A percentile compares a stretch with the other conserved stretches of the same genome.
These are phyloP conservation scores for Hyla sarda DNA, from an alignment of 2,113 vertebrate species.

Conservation along the genomic window DNA sequence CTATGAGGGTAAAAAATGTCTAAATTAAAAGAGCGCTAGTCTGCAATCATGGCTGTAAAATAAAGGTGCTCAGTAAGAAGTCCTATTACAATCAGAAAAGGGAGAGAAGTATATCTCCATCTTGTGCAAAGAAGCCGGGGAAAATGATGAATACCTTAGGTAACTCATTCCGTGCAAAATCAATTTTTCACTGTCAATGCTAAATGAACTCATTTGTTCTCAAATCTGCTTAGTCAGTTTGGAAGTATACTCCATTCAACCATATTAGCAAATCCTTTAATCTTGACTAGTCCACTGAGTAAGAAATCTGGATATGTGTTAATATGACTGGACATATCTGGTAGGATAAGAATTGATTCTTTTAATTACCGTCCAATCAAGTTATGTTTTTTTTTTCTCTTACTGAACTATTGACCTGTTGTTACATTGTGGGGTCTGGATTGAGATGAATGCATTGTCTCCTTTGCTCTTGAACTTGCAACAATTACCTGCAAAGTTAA, in stretches of 20 bases:
- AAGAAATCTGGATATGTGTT: slow-evolving; percentile 91
- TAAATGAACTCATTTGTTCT: slow-evolving; percentile 97
- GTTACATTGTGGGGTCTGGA: slow-evolving; percentile 74
- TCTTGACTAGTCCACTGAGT: slow-evolving; percentile 91
- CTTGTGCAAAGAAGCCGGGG: slow-evolving; percentile 74
- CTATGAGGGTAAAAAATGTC: slow-evolving; percentile 79
- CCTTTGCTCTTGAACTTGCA: slow-evolving; percentile 38
- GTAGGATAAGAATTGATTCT: slow-evolving; percentile 93
- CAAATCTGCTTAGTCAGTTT: slow-evolving; percentile 91
- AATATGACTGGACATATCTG: slow-evolving; percentile 96
- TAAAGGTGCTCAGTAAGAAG: slow-evolving; percentile 82
- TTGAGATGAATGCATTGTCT: slow-evolving; percentile 69
- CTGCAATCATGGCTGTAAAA: slow-evolving; percentile 80
- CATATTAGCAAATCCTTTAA: slow-evolving; percentile 99
- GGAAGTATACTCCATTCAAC: slow-evolving; percentile 91
- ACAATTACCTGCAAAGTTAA: neutral
- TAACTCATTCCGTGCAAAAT: slow-evolving; percentile 85
- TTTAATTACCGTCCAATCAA: slow-evolving; percentile 95
- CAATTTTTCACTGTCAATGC: slow-evolving; percentile 91
- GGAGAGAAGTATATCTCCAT: slow-evolving; percentile 76
- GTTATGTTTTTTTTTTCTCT: slow-evolving; percentile 76
- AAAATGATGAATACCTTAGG: slow-evolving; percentile 82
- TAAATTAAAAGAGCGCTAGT: slow-evolving; percentile 84
- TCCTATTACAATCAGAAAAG: slow-evolving; percentile 82
- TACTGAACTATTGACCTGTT: slow-evolving; percentile 81